Conservation (phyloP, 2,797 vertebrate genomes). For the Hylomyscus alleni region DNA sequence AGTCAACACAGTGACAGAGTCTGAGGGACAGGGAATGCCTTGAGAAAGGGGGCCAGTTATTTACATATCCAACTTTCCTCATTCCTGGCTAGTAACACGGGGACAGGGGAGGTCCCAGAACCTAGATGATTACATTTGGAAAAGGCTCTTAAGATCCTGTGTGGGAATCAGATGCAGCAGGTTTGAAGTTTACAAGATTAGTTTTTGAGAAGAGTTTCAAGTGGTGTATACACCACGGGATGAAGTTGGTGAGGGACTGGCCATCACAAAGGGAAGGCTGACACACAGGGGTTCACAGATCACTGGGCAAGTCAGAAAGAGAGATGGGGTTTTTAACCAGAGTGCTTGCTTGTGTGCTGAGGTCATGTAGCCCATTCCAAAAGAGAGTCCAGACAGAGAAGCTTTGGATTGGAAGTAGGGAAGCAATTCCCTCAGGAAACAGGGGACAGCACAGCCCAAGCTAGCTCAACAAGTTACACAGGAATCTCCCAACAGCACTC, state of each 20-base stretch:
- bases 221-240: accelerated
- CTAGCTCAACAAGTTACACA: background rate
- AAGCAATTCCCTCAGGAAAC: background rate
- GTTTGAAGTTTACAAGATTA: background rate
- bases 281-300: background rate
- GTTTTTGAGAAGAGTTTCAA: constrained; percentile 1
- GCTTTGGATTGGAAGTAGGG: background rate
- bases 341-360: background rate
- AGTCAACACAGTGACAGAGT: background rate
- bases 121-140: background rate
- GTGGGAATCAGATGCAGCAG: background rate
- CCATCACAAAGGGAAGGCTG: background rate
- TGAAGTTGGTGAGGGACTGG: background rate
- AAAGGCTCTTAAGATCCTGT: background rate
- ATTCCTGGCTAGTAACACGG: too few relatives aligned
- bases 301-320: background rate
- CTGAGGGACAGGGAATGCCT: background rate
- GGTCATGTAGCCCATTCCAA: background rate
- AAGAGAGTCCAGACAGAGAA: background rate
- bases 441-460: accelerated
- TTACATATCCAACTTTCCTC: background rate
- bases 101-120: background rate
- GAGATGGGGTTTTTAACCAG: background rate
- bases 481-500: background rate
- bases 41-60: background rate